phyloP scores from a whole-genome alignment of 2,113 vertebrate species.

The Centropristis striata region DNA sequence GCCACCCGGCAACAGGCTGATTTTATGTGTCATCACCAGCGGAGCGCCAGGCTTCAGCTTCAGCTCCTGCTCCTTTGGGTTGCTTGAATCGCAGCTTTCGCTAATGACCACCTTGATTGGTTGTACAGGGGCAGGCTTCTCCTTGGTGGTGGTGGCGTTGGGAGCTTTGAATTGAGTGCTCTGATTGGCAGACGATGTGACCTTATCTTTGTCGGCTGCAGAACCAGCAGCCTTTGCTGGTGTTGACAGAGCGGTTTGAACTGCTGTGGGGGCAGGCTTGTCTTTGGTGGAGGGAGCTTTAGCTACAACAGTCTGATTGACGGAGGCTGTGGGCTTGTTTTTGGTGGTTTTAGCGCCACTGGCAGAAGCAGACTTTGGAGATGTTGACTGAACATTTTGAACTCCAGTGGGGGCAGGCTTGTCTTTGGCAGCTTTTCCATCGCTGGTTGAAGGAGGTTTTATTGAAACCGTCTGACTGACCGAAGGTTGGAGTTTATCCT shows the following conservation, averaged over 20 bases:
- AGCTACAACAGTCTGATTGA: conserved; percentile 59
- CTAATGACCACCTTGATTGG: conserved; percentile 81
- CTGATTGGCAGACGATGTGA: conserved; percentile 35
- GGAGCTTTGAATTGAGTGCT: conserved; percentile 37
- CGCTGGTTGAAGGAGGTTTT: conserved; percentile 45
- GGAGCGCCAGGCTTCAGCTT: conserved; percentile 82
- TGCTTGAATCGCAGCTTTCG: conserved; percentile 70
- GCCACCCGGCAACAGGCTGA: conserved; percentile 78
- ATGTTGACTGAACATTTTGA: conserved; percentile 59
- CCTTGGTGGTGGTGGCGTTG: conserved; percentile 40
- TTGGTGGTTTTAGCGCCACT: conserved; percentile 55
- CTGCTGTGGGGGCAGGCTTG: conserved; percentile 32
- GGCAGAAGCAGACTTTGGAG: conserved; percentile 27
- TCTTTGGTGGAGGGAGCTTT: conserved; percentile 57
- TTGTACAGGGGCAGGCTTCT: conserved; percentile 52
- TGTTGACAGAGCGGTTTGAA: conserved; percentile 23
- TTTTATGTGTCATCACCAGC: conserved; percentile 85
- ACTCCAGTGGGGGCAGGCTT: conserved; percentile 33
- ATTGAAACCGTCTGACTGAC: conserved; percentile 56
- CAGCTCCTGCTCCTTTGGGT: conserved; percentile 73
- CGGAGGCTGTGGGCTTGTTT: conserved; percentile 44
- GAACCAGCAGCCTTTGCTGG: conserved; percentile 37
- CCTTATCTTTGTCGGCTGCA: conserved; percentile 45
- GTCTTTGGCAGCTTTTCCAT: conserved; percentile 59
- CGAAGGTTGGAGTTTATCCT: conserved; percentile 48